phyloP scores from a whole-genome alignment of 2,113 vertebrate species.

The Motacilla tschutschensis region DNA sequence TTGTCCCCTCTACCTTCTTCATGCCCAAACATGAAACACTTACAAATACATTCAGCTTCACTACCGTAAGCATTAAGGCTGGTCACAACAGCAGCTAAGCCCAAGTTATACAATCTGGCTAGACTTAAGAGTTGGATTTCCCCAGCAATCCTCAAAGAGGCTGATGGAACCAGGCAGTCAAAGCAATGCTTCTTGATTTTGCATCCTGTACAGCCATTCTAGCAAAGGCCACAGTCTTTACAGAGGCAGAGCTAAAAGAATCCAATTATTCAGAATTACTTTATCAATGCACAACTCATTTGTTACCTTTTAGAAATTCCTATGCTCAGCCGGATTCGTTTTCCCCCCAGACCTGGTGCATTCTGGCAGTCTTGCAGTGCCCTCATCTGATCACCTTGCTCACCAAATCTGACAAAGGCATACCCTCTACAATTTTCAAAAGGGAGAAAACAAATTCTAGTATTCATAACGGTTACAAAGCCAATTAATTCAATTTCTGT shows the following conservation, averaged over 20 bases:
- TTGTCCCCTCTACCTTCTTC: neutral
- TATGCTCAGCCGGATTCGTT: slow-evolving; percentile 86
- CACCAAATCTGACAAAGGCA: slow-evolving; percentile 89
- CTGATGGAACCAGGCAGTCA: neutral
- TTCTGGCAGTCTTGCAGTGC: slow-evolving; percentile 91
- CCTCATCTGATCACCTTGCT: slow-evolving; percentile 91
- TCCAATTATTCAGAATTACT: neutral
- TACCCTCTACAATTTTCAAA: slow-evolving; percentile 82
- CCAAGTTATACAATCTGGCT: neutral
- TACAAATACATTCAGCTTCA: neutral
- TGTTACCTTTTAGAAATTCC: slow-evolving; percentile 88
- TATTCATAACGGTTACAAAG: slow-evolving; percentile 39
- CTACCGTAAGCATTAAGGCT: neutral
- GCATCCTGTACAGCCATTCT: neutral
- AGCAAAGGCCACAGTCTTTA: slow-evolving; percentile 3
- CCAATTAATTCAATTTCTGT: neutral
- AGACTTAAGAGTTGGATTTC: neutral
- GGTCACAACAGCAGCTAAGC: neutral
- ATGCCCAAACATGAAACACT: neutral
- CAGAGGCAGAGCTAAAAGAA: slow-evolving; percentile 8
- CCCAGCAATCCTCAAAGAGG: neutral
- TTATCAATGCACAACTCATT: slow-evolving; percentile 18
- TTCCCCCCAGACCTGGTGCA: slow-evolving; percentile 83
- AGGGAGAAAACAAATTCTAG: slow-evolving; percentile 60
- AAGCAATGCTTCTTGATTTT: neutral